Percentiles rank a stretch among this genome's conserved stretches.
phyloP scores from a whole-genome alignment of 2,113 vertebrate genomes.

The Leucoraja erinaceus region DNA sequence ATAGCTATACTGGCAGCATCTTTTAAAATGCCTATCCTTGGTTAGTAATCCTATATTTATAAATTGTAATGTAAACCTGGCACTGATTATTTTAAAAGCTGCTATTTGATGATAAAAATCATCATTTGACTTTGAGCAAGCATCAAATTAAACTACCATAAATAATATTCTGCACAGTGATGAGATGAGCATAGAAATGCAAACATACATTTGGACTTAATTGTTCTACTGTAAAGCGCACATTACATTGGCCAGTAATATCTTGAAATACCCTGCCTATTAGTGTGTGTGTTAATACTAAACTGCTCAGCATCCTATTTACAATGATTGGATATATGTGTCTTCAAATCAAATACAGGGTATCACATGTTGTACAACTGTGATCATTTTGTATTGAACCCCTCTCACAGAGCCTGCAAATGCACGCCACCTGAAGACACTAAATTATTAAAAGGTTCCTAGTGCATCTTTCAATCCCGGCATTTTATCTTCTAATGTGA shows the following conservation, averaged over 20 bases:
- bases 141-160: not conserved
- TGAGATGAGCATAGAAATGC: not conserved
- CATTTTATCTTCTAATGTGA: not conserved
- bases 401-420: not conserved
- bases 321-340: not conserved
- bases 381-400: not conserved
- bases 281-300: not conserved
- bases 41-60: not conserved
- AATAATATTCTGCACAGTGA: not conserved
- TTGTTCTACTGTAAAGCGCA: not conserved
- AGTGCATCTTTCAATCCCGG: not conserved
- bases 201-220: not conserved
- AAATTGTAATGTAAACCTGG: not conserved
- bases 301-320: not conserved
- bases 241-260: not conserved
- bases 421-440: not conserved
- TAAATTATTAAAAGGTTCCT: not conserved
- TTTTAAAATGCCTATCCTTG: too few relatives aligned
- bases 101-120: not conserved
- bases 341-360: not conserved
- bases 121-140: not conserved
- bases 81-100: not conserved
- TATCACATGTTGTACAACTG: not conserved
- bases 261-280: not conserved
- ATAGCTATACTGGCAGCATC: too few relatives aligned